These are phyloP conservation scores for Thunnus maccoyii DNA, from an alignment of 2,113 vertebrate species.

Conservation along the genomic window DNA sequence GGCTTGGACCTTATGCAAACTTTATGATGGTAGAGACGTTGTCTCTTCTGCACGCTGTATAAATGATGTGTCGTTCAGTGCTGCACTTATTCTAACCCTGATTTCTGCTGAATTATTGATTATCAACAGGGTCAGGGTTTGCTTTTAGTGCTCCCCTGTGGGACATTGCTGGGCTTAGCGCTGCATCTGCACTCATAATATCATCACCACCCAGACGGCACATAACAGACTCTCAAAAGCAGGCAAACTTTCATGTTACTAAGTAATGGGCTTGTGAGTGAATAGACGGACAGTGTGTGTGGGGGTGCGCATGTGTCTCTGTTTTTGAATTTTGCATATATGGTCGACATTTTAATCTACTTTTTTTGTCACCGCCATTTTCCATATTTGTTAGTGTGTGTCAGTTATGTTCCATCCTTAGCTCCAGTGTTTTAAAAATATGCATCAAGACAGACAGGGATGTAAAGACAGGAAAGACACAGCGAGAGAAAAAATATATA, in stretches of 20 bases:
- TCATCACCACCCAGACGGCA: constrained; percentile 72
- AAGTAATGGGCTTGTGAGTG: constrained; percentile 46
- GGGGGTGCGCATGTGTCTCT: neutral
- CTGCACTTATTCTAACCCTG: constrained; percentile 92
- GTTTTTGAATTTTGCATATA: neutral
- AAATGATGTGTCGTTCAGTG: constrained; percentile 85
- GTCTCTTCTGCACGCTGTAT: constrained; percentile 78
- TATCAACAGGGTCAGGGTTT: constrained; percentile 87
- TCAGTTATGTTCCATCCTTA: neutral
- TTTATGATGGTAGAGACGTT: constrained; percentile 87
- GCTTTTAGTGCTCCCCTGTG: constrained; percentile 90
- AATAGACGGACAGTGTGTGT: neutral
- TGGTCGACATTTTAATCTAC: neutral
- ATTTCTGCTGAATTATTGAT: constrained; percentile 94
- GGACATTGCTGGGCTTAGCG: constrained; percentile 56
- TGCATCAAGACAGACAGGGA: neutral
- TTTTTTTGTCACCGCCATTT: neutral
- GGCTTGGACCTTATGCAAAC: constrained; percentile 86
- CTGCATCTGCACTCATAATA: constrained; percentile 86
- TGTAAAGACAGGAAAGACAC: neutral
- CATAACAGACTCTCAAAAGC: constrained; percentile 69
- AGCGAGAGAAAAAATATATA: neutral
- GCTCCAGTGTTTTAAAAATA: neutral
- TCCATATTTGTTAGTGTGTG: neutral
- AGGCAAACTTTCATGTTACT: constrained; percentile 48